These are phyloP conservation scores for Diabrotica virgifera DNA, from an alignment of 1,140 invertebrate genomes.

Conservation along the genomic window DNA sequence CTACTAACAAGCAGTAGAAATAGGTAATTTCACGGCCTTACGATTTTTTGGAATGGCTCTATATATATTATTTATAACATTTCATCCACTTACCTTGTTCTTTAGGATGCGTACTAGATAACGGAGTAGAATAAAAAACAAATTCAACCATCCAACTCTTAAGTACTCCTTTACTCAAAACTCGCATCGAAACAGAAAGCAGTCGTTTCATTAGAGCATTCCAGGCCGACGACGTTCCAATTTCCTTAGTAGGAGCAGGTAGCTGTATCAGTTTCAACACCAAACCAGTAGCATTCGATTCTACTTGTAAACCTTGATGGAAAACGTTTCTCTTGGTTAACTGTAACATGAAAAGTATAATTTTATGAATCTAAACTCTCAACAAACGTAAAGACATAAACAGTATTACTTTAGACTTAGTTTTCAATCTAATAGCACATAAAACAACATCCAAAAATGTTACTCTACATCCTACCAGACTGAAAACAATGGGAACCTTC, in stretches of 20 bases:
- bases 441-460: too few species aligned
- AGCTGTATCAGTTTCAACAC: conserved; percentile 78
- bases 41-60: too few species aligned
- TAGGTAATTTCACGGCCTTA: too few species aligned
- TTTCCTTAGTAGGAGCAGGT: conserved; percentile 59
- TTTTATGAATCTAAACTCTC: neutral
- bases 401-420: too few species aligned
- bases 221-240: conserved; percentile 54
- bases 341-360: conserved; percentile 46
- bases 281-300: conserved; percentile 83
- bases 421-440: too few species aligned
- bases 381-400: too few species aligned
- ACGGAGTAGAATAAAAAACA: conserved; percentile 81
- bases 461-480: too few species aligned
- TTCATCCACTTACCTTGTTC: conserved; percentile 66
- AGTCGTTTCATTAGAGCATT: conserved; percentile 70
- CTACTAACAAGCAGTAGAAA: too few species aligned
- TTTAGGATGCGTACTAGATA: conserved; percentile 75
- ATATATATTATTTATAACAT: too few species aligned
- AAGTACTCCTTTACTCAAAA: conserved; percentile 68
- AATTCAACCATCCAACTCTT: conserved; percentile 87
- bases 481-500: too few species aligned
- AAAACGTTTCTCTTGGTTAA: conserved; percentile 76
- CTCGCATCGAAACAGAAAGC: conserved; percentile 79
- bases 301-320: conserved; percentile 88